Conservation (phyloP, 2,888 invertebrate species). For the Folsomia candida region DNA sequence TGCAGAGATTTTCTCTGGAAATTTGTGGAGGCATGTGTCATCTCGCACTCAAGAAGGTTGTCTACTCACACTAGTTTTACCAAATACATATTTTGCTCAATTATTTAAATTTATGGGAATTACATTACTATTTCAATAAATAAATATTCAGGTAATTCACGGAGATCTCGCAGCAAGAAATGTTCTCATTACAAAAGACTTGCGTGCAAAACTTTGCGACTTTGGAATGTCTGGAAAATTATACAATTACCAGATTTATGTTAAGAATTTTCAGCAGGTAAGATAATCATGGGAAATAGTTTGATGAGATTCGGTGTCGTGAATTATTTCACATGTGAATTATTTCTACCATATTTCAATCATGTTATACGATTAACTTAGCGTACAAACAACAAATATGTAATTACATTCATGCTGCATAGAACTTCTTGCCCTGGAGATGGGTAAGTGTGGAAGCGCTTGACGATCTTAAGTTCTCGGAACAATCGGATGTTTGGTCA, state of each 20-base stretch:
- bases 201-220: not conserved
- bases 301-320: too few species aligned
- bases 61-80: too few species aligned
- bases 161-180: not conserved
- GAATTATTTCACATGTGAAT: not conserved
- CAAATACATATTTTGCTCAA: too few species aligned
- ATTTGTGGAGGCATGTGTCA: not conserved
- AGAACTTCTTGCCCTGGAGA: not conserved
- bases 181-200: not conserved
- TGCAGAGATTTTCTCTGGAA: not conserved
- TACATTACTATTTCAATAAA: too few species aligned
- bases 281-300: too few species aligned
- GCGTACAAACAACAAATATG: too few species aligned
- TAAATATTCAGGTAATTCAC: not conserved
- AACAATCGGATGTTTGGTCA: not conserved
- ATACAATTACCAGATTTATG: not conserved
- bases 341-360: not conserved
- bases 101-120: too few species aligned
- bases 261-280: not conserved
- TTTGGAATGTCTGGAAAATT: not conserved
- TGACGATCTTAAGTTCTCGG: not conserved
- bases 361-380: too few species aligned
- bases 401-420: too few species aligned
- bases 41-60: not conserved
- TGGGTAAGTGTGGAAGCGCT: not conserved